A percentile compares a stretch with the other conserved stretches of the same genome.
These are phyloP conservation scores for Sparidentex hasta DNA, from an alignment of 2,797 vertebrate genomes.

Conservation along the genomic window DNA sequence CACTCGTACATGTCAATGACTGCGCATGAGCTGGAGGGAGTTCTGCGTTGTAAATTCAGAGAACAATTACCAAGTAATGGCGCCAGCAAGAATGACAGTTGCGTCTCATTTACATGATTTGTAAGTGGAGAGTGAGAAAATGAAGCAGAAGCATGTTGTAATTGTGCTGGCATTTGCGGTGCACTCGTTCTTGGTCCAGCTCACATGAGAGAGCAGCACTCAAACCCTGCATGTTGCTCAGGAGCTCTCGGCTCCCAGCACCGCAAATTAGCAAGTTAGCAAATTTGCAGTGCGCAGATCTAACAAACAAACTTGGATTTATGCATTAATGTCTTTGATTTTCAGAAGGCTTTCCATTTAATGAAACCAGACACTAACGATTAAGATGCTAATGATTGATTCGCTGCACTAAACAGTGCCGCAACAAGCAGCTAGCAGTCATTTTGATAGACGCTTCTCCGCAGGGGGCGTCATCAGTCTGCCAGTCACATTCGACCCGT, in stretches of 20 bases:
- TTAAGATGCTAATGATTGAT: neutral
- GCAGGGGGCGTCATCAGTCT: slow-evolving; percentile 1
- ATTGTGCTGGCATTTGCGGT: slow-evolving; percentile 25
- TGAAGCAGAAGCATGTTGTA: slow-evolving; percentile 21
- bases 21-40: slow-evolving; percentile 13
- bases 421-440: neutral
- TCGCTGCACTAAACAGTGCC: neutral
- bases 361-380: neutral
- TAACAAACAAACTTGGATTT: neutral
- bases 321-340: neutral
- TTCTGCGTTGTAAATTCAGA: slow-evolving; percentile 30
- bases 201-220: neutral
- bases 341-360: neutral
- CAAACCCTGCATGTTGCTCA: no score
- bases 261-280: neutral
- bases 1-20: slow-evolving; percentile 35
- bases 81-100: slow-evolving; percentile 29
- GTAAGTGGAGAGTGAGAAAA: slow-evolving; percentile 35
- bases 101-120: slow-evolving; percentile 56
- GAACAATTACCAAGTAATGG: slow-evolving; percentile 51
- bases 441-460: neutral
- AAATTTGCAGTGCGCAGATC: neutral
- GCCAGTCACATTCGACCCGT: neutral
- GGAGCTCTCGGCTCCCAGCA: neutral
- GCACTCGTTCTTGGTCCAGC: neutral